Conservation (phyloP, 1,140 invertebrate genomes). For the Drosophila lini region DNA sequence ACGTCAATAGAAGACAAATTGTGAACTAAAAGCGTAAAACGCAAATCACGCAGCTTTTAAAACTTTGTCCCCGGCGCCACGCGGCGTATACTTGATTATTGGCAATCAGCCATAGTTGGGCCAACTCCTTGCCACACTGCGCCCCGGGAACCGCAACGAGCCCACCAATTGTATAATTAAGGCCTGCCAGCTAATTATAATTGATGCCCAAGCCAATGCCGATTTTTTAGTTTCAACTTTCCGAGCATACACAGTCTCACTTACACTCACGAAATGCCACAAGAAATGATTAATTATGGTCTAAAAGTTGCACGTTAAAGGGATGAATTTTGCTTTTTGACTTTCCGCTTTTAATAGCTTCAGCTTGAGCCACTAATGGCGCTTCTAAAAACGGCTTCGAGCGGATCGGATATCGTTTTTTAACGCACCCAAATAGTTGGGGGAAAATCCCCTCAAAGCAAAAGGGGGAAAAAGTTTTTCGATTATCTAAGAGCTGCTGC, state of each 20-base stretch:
- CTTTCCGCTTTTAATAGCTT: conserved; percentile 48
- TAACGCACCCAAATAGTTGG: conserved; percentile 46
- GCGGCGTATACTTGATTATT: conserved; percentile 75
- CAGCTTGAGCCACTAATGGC: conserved; percentile 35
- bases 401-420: conserved; percentile 63
- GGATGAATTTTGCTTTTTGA: conserved; percentile 69
- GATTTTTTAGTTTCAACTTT: conserved; percentile 65
- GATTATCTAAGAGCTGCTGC: conserved; percentile 67
- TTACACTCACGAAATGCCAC: conserved; percentile 20
- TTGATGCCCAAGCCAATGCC: conserved; percentile 68
- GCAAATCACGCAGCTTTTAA: conserved; percentile 71
- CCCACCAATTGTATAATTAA: conserved; percentile 77
- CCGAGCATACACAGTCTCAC: background rate
- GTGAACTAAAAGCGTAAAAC: conserved; percentile 73
- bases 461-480: conserved; percentile 71
- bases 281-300: conserved; percentile 77
- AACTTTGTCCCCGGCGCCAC: conserved; percentile 54
- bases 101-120: conserved; percentile 64
- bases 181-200: conserved; percentile 69
- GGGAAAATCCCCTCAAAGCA: conserved; percentile 54
- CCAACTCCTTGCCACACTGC: background rate
- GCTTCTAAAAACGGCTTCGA: conserved; percentile 31
- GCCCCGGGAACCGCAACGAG: conserved; percentile 13
- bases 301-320: conserved; percentile 66
- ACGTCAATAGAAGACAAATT: conserved; percentile 72